Base-by-base conservation (phyloP, 2,888 invertebrate genomes). In the Caenorhabditis uteleia region DNA sequence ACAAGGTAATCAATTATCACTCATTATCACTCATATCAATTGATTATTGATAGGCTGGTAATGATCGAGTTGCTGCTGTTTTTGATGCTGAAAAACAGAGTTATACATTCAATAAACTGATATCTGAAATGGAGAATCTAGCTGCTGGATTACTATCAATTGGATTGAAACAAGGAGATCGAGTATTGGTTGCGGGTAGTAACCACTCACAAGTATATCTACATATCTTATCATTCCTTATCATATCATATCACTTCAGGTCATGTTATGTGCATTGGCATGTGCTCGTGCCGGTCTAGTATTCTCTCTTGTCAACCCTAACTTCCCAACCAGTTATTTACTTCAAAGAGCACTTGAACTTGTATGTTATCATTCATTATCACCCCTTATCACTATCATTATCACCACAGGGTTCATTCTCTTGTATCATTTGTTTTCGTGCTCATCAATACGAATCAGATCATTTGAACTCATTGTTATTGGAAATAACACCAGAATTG, bases 121-220 rank as follows among this genome's bases (percentile, higher is more conserved):
- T 65, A 20, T 48, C 8, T 14, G 78, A 74, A 70, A 78, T 79
- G 77, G 80, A 80, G 46, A 51, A 67, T 1, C 53, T 80, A 14
- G 80, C 80, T 2, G 77, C 85, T 7, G 86, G 85, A 0, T 70
- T 86, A 10, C 43, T 84, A 23, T 65, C 80, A 4, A 72, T 84
- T 23, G 86, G 86, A 0, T 55, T 86, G 10, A 70, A 80, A 55
- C 80, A 77, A 45, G 85, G 85, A 16, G 86, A 86, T 60, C 68
- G 85, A 23, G 81, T 86, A 16, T 84, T 85, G 1, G 84, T 86
- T 12, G 85, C 85, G 82, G 84, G 85, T 20, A 84, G 85, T 26
- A 86, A 86, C 77, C 79, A 82, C 27, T 70, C 71, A 8, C 75
- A 77, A 54, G 70, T 61, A 20, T 20, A n/a, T n/a, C 43, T 18